These are phyloP conservation scores for Scelioninae gen. 1 DNA, from an alignment of 2,888 invertebrate genomes.

Conservation along the genomic window DNA sequence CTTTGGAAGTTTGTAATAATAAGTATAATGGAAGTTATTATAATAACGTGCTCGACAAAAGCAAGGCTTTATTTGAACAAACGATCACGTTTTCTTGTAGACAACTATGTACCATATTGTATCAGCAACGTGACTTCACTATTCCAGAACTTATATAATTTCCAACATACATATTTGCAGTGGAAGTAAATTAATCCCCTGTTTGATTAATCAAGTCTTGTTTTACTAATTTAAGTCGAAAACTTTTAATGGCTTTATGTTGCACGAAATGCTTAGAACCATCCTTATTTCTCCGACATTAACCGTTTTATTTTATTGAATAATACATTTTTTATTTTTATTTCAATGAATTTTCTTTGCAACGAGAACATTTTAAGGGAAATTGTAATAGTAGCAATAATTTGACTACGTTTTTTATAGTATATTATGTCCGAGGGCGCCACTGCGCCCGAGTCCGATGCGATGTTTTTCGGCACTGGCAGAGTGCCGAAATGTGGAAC, in stretches of 20 bases:
- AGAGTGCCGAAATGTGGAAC: too few relatives aligned
- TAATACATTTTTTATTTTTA: neutral
- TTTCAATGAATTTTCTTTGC: too few relatives aligned
- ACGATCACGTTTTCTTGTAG: constrained; percentile 40
- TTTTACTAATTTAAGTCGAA: constrained; percentile 13
- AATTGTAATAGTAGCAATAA: too few relatives aligned
- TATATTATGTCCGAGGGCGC: too few relatives aligned
- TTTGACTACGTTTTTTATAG: too few relatives aligned
- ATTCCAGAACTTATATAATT: constrained; percentile 24
- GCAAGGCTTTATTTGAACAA: constrained; percentile 27
- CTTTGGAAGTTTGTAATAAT: neutral
- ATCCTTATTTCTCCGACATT: too few relatives aligned
- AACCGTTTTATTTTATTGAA: neutral
- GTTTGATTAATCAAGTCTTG: constrained; percentile 26
- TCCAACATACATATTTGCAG: constrained; percentile 37
- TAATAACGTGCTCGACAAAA: constrained; percentile 21
- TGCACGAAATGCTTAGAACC: neutral
- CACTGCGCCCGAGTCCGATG: too few relatives aligned
- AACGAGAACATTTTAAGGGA: too few relatives aligned
- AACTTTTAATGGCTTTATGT: neutral
- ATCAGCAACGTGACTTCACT: constrained; percentile 30
- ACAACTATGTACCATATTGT: constrained; percentile 19
- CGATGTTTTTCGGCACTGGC: too few relatives aligned
- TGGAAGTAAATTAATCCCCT: constrained; percentile 25
- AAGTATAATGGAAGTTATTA: constrained; percentile 15